Evolutionary conservation across 2,888 invertebrate species (phyloP).

Genomic region (Synergus gifuensis): DNA sequence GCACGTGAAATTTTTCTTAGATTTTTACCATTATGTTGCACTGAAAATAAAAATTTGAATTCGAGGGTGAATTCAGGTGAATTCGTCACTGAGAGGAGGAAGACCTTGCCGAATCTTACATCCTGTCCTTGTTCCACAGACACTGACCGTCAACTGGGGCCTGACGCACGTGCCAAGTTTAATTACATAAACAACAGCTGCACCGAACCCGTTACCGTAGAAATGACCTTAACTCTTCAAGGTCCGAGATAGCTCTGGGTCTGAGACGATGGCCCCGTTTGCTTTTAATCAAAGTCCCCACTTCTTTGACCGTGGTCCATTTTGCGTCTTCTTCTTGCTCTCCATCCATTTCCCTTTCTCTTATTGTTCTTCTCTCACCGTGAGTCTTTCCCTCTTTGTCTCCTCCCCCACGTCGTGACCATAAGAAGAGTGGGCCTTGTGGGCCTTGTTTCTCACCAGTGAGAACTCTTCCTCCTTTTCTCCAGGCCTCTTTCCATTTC

Average conservation of each 20-base stretch:
- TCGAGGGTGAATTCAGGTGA: background rate
- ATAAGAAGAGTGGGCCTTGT: slow-evolving; percentile 49
- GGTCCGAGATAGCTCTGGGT: slow-evolving; percentile 76
- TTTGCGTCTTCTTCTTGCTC: slow-evolving; percentile 72
- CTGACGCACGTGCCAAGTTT: slow-evolving; percentile 51
- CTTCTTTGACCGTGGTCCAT: slow-evolving; percentile 74
- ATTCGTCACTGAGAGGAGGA: slow-evolving; percentile 22
- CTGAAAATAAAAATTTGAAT: slow-evolving; percentile 8
- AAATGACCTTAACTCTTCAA: slow-evolving; percentile 74
- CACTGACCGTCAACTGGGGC: slow-evolving; percentile 62
- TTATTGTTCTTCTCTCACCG: slow-evolving; percentile 59
- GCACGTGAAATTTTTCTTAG: background rate
- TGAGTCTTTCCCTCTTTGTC: slow-evolving; percentile 49
- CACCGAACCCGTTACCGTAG: slow-evolving; percentile 57
- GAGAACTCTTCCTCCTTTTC: slow-evolving; percentile 47
- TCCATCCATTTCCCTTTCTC: slow-evolving; percentile 56
- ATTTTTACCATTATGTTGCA: background rate
- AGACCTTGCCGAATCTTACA: slow-evolving; percentile 36
- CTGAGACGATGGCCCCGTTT: slow-evolving; percentile 77
- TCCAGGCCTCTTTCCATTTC: slow-evolving; percentile 39
- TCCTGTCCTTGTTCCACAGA: slow-evolving; percentile 45
- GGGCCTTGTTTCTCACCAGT: slow-evolving; percentile 45
- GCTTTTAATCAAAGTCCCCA: slow-evolving; percentile 78
- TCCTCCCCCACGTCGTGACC: slow-evolving; percentile 52
- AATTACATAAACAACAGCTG: slow-evolving; percentile 58